A percentile compares a stretch with the other conserved stretches of the same genome.
Evolutionary conservation across 2,797 vertebrate species (phyloP).

Genomic region (Channallabes apus): DNA sequence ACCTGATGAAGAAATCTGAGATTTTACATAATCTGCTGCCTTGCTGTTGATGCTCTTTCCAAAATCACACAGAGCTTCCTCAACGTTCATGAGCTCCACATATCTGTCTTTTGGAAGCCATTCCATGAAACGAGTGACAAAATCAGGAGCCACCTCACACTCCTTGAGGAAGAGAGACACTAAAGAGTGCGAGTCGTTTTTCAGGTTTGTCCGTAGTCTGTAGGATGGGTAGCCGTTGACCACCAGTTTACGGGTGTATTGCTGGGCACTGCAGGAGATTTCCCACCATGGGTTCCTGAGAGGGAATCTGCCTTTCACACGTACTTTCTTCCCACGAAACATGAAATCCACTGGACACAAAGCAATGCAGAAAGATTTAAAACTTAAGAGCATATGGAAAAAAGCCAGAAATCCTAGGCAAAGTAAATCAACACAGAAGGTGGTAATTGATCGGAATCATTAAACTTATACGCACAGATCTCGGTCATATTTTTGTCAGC

Average conservation of each 20-base stretch:
- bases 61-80: conserved; percentile 65
- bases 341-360: conserved; percentile 69
- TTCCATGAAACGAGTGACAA: conserved; percentile 60
- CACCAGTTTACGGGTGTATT: conserved; percentile 47
- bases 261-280: conserved; percentile 66
- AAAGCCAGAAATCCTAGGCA: background rate
- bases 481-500: background rate
- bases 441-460: background rate
- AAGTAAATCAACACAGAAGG: background rate
- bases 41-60: conserved; percentile 28
- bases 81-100: conserved; percentile 69
- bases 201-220: conserved; percentile 67
- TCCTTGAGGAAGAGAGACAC: conserved; percentile 74
- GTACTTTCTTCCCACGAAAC: conserved; percentile 57
- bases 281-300: conserved; percentile 79
- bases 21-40: conserved; percentile 23
- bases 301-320: conserved; percentile 73
- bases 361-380: background rate
- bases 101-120: conserved; percentile 63
- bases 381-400: background rate
- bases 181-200: conserved; percentile 55
- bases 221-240: conserved; percentile 70
- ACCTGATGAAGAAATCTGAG: conserved; percentile 44
- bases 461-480: background rate
- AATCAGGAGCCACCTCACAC: conserved; percentile 50